Conservation (phyloP, 2,797 vertebrate genomes). For the Euthynnus affinis region DNA sequence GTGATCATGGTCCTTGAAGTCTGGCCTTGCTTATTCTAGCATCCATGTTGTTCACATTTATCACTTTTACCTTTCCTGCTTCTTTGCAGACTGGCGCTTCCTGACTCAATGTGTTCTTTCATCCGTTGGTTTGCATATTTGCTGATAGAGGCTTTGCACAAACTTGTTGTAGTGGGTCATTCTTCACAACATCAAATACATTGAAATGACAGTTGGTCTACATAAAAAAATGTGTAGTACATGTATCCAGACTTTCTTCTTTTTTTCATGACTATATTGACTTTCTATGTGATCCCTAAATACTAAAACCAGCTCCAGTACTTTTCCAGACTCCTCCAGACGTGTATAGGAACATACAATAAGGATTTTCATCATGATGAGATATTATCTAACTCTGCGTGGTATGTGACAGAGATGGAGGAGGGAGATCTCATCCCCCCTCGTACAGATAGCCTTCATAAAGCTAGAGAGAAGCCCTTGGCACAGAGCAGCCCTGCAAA, state of each 20-base stretch:
- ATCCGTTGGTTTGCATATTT: background rate
- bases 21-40: too few species aligned
- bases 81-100: background rate
- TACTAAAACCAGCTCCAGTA: background rate
- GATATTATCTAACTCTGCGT: background rate
- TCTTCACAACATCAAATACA: background rate
- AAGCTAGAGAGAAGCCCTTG: conserved; percentile 53
- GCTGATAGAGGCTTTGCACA: background rate
- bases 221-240: background rate
- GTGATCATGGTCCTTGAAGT: too few species aligned
- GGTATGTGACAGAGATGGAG: conserved; percentile 43
- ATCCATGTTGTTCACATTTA: too few species aligned
- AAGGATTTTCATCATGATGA: conserved; percentile 22
- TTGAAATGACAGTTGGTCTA: background rate
- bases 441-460: conserved; percentile 49
- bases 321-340: conserved; percentile 10
- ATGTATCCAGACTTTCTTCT: background rate
- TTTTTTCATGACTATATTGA: background rate
- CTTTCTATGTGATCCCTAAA: background rate
- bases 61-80: too few species aligned
- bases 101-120: background rate
- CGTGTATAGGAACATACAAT: background rate
- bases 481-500: conserved; percentile 68
- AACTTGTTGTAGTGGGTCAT: too few species aligned
- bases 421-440: conserved; percentile 30